These are phyloP conservation scores for Takifugu ocellatus DNA, from an alignment of 2,797 vertebrate species.

Conservation along the genomic window DNA sequence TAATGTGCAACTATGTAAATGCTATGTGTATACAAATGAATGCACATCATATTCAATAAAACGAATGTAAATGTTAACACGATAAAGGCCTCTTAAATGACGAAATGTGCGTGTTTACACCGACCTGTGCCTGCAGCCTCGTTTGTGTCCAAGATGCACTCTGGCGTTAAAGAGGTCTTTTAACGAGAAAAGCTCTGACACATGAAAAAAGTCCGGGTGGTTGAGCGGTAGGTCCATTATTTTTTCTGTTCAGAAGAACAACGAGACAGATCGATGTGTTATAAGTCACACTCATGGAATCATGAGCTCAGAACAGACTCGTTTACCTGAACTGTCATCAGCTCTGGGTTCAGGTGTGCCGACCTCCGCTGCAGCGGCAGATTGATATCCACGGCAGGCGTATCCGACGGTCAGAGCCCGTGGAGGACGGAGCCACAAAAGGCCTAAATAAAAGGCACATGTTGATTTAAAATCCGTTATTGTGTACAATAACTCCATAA, in stretches of 20 bases:
- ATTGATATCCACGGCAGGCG: conserved; percentile 31
- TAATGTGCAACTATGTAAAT: too few species aligned
- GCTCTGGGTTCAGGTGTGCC: conserved; percentile 1
- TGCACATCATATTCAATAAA: too few species aligned
- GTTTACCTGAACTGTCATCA: conserved; percentile 40
- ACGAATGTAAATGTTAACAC: too few species aligned
- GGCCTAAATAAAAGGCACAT: conserved; percentile 38
- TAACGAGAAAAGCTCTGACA: conserved; percentile 86
- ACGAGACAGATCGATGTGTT: neutral
- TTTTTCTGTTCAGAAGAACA: conserved; percentile 38
- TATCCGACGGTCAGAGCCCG: conserved; percentile 21
- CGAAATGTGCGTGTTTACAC: conserved; percentile 2
- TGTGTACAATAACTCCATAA: too few species aligned
- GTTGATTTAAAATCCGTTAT: neutral
- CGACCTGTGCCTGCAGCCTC: conserved; percentile 89
- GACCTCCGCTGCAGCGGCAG: conserved; percentile 45
- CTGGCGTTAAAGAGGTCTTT: conserved; percentile 88
- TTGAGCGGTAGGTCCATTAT: conserved; percentile 74
- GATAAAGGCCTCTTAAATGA: too few species aligned
- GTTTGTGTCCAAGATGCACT: conserved; percentile 94
- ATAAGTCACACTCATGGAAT: neutral
- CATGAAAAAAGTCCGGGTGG: conserved; percentile 85
- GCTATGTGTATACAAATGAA: too few species aligned
- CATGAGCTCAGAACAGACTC: neutral
- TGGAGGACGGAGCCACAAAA: conserved; percentile 51